Evolutionary conservation across 2,888 invertebrate species (phyloP).

Genomic region (Tachina grossa): DNA sequence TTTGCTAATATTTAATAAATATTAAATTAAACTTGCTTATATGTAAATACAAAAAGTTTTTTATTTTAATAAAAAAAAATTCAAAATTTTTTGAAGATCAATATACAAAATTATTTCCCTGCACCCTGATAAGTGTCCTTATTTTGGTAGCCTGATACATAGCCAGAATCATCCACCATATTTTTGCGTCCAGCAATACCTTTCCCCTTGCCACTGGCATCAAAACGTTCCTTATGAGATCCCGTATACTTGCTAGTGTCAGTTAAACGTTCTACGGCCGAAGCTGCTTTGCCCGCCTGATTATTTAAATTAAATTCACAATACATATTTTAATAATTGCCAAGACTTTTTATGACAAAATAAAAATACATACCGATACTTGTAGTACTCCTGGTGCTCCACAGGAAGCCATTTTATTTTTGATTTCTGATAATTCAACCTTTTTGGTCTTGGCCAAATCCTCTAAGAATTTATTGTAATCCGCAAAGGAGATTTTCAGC

Average conservation of each 20-base stretch:
- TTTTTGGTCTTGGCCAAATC: constrained; percentile 93
- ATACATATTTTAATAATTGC: background rate
- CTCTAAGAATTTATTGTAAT: constrained; percentile 93
- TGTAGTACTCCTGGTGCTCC: constrained; percentile 88
- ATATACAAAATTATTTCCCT: constrained; percentile 82
- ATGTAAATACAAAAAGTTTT: constrained; percentile 51
- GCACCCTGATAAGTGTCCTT: constrained; percentile 90
- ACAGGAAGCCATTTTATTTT: constrained; percentile 90
- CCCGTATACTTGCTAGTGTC: constrained; percentile 95
- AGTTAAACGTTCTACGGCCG: constrained; percentile 87
- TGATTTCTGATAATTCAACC: constrained; percentile 90
- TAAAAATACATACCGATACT: constrained; percentile 76
- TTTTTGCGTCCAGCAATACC: constrained; percentile 93
- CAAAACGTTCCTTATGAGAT: constrained; percentile 93
- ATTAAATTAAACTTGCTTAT: constrained; percentile 18
- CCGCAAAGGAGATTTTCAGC: constrained; percentile 88
- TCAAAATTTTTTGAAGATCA: background rate
- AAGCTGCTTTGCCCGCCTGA: constrained; percentile 82
- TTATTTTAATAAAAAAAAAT: constrained; percentile 2
- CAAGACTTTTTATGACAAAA: background rate
- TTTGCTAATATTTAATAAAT: constrained; percentile 13
- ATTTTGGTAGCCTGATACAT: constrained; percentile 93
- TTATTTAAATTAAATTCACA: too few species aligned
- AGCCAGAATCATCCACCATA: constrained; percentile 88
- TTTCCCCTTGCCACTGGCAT: constrained; percentile 92